Base-by-base conservation (phyloP, 2,797 vertebrate genomes). In the Chelonia mydas region DNA sequence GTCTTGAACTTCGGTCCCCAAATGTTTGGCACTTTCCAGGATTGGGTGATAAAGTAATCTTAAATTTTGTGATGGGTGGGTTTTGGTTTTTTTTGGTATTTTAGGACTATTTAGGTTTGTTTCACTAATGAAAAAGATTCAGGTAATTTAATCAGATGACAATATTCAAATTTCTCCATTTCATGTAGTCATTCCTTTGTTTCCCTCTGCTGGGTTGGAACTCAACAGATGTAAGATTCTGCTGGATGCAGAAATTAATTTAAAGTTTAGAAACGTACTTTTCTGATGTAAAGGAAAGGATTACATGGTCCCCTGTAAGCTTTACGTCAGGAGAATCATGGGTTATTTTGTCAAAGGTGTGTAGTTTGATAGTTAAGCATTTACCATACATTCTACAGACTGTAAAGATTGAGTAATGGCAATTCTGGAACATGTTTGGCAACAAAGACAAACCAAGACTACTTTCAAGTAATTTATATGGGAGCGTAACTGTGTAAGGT, bases 271-370 rank as follows among this genome's bases (percentile, higher is more conserved):
- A 82, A 87, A 82, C 1, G 7, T 65, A 2, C 15, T 16, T 1
- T 47, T 76, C 41, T 76, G 41, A 84, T 12, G 4, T 31, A 54
- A 21, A 9, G 11, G 81, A 54, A 10, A 90, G 61, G 17, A 0
- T 0, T 49, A 23, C 10, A 49, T 7, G 77, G 9, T 87, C 87
- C 33, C 3, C 23, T 89, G 0, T 0, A 45, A 47, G 7, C 12
- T 90, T 25, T 84, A 33, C 3, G 47, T 51, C 3, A 45, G 51
- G 59, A 76, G 25, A 84, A 7, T 85, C 76, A 19, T 0, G 1
- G 0, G 0, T 76, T 12, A 12, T 12, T 53, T 94, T 90, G 7
- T 87, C 84, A 87, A 65, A 37, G 79, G 45, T 61, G 31, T 61
- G 33, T 51, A 51, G 49, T 23, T 87, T 31, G 3, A 45, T 85